Base-by-base conservation (phyloP, 2,113 vertebrate genomes). In the Chrysemys picta region DNA sequence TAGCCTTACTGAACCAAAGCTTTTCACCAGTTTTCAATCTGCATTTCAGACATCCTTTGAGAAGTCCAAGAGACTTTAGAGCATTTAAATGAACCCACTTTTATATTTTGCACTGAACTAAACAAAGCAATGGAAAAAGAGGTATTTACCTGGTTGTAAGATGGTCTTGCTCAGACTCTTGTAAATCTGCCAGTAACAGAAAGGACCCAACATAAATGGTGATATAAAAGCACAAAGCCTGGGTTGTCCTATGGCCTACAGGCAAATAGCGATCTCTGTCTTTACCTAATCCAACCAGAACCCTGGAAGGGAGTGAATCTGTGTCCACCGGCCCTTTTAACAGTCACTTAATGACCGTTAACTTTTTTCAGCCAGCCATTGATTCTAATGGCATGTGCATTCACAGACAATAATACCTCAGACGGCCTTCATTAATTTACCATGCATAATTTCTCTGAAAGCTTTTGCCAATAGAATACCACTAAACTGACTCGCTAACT, bases 371-470 rank as follows among this genome's bases (percentile, higher is more conserved):
- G 96, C 95, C 95, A 93, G 95, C 94, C 97, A 98, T 97, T 98
- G 96, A 98, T 96, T 98, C 96, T 97, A 94, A 96, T 97, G 97
- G 96, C 96, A 97, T 97, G 96, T 95, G 95, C 93, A 98, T 98
- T 98, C 97, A 98, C 96, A 97, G 96, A 97, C 95, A 97, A 98
- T 98, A 89, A 96, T 95, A 89, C 93, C 96, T 96, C 96, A 90
- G 96, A 78, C 91, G 59, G 93, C 97, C 97, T 98, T 97, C 97
- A 97, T 96, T 97, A 98, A 98, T 96, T 98, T 98, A 98, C 98
- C 98, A 94, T 98, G 98, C 98, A 98, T 98, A 98, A 99, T 99
- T 98, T 97, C 94, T 92, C 97, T 98, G 95, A 98, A 99, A 98
- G 97, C 98, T 98, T 96, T 97, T 90, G 97, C 98, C 97, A 96